A percentile compares a stretch with the other conserved stretches of the same genome.
Evolutionary conservation across 1,140 invertebrate species (phyloP).

Genomic region (Holcopasites calliopsidis): DNA sequence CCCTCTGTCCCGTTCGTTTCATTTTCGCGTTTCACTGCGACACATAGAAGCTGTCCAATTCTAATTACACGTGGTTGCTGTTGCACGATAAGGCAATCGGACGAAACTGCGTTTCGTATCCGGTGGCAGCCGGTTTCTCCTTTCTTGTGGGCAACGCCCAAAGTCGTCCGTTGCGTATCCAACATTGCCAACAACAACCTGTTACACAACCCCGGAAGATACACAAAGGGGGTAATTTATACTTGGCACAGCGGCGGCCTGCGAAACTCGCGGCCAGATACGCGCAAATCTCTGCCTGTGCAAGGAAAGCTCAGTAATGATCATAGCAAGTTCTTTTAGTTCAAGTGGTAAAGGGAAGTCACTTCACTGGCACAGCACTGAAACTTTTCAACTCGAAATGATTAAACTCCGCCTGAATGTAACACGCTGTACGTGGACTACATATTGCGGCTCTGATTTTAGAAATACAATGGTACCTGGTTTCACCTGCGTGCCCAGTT

Average conservation of each 20-base stretch:
- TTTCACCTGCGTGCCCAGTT: no score
- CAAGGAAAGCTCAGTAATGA: slow-evolving; percentile 49
- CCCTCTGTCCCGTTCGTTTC: not conserved
- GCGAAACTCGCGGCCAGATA: slow-evolving; percentile 3
- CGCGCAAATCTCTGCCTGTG: slow-evolving; percentile 42
- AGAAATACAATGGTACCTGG: no score
- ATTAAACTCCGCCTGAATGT: no score
- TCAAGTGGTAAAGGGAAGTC: no score
- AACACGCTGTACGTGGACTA: no score
- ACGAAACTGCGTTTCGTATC: slow-evolving; percentile 31
- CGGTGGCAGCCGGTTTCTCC: not conserved
- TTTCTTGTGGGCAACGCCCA: no score
- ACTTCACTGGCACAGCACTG: no score
- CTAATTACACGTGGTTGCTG: slow-evolving; percentile 35
- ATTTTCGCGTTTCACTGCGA: slow-evolving; percentile 14
- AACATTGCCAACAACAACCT: slow-evolving; percentile 50
- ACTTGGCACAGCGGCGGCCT: slow-evolving; percentile 18
- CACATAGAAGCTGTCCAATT: slow-evolving; percentile 4
- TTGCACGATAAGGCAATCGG: slow-evolving; percentile 29
- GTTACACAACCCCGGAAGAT: slow-evolving; percentile 52
- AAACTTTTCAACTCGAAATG: no score
- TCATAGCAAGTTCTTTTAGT: no score
- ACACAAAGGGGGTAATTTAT: slow-evolving; percentile 53
- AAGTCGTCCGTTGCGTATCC: slow-evolving; percentile 46
- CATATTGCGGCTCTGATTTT: no score